Base-by-base conservation (phyloP, 2,888 invertebrate genomes). In the Netelia inedita region DNA sequence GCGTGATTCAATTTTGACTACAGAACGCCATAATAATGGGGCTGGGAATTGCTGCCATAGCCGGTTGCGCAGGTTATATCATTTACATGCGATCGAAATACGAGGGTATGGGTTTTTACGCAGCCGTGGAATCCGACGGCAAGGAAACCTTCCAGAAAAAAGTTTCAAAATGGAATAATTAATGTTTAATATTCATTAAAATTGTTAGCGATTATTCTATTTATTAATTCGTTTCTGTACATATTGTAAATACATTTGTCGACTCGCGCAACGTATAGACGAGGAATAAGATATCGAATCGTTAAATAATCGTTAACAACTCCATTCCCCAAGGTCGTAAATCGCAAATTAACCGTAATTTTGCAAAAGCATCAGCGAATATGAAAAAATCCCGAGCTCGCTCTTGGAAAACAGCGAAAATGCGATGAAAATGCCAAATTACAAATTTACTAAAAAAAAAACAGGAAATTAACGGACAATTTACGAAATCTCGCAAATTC, bases 11-110 rank as follows among this genome's bases (percentile, higher is more conserved):
- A 59, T 53, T 87, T 86, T 90, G 90, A 91, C 95, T 96, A 87
- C 95, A 98, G 98, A 98, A 98, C 94, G 96, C 96, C 89, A 95
- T 96, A 2, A 96, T 98, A 86, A 98, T 98, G 98, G 96, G 95
- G 46, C 90, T 98, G 85, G 98, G 98, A 65, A 91, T 96, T n/a
- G 94, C 96, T 68, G 96, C 97, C 73, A 96, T 98, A 90, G 94
- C 96, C 14, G 94, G 96, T 16, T 97, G 97, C 88, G 93, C 96
- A 78, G 97, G 96, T 11, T 98, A 98, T 92, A 96, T 98, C 83
- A 95, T 96, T 2, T 98, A 98, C 91, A 98, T 98, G 97, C 95
- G 97, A 87, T 95, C 95, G 73, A 97, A 97, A 93, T 97, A 97
- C 92, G 97, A 97, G 94, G 95, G 95, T 35, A 95, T 97, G 94